Base-by-base conservation (phyloP, 1,140 invertebrate genomes). In the Zaprionus capensis region DNA sequence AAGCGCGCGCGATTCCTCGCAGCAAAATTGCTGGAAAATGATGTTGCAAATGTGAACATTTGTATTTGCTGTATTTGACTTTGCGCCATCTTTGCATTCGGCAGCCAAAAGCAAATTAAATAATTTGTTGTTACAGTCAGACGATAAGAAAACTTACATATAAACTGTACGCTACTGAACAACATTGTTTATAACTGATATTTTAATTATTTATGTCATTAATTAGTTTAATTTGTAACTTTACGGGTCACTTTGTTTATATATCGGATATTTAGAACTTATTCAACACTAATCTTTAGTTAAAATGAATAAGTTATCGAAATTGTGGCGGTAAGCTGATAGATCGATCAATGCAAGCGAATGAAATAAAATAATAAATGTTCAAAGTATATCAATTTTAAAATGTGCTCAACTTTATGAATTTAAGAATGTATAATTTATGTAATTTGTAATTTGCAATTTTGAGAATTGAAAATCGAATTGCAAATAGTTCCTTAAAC, bases 41-140 rank as follows among this genome's bases (percentile, higher is more conserved):
- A 78, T 73, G 71, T 63, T 84, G 76, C 58, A 81, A 81, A 81
- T 81, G 64, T 55, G 56, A 59, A 76, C 67, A 72, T 71, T 74
- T 77, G 28, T 53, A 76, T 65, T 76, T 70, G 41, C 58, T 62
- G 62, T 56, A 86, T 85, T 78, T 76, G 56, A 41, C 72, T 51
- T 64, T 41, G 17, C 62, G 17, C 24, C 28, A 12, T 20, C 58
- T 31, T 67, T 28, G 49, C 66, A 64, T 28, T 11, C 24, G n/a
- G 15, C n/a, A 28, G 38, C 15, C 62, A 28, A 36, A 44, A 4
- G 31, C 14, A 72, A 72, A 65, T 71, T 31, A 38, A 65, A 65
- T 36, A 22, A 44, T 26, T 51, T 24, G 4, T 24, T 22, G 7
- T 51, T 17, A 4, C 7, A 44, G n/a, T 7, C 15, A 46, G n/a